phyloP scores from a whole-genome alignment of 2,797 vertebrate genomes.

The Chrosomus eos region DNA sequence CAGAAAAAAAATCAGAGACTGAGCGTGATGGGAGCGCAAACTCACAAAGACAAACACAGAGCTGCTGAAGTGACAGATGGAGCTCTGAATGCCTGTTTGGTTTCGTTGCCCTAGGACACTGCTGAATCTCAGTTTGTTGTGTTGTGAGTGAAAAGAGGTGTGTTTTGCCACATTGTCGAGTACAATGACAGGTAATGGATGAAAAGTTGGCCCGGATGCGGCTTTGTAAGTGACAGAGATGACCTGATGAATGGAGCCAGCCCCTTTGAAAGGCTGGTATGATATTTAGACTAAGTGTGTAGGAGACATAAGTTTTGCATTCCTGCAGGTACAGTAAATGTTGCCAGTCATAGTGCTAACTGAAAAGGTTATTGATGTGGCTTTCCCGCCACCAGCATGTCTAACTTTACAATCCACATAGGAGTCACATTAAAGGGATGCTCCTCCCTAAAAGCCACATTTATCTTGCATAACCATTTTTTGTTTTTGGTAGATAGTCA shows the following conservation, averaged over 20 bases:
- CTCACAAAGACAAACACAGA: conserved; percentile 68
- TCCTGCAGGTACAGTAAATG: conserved; percentile 32
- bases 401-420: conserved; percentile 68
- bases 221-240: conserved; percentile 47
- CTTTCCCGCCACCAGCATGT: conserved; percentile 50
- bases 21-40: conserved; percentile 66
- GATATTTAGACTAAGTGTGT: conserved; percentile 50
- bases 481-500: conserved; percentile 46
- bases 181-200: conserved; percentile 48
- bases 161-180: conserved; percentile 30
- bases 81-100: conserved; percentile 63
- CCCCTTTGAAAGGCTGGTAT: conserved; percentile 50
- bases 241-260: conserved; percentile 59
- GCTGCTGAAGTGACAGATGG: conserved; percentile 62
- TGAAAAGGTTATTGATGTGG: conserved; percentile 71
- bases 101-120: conserved; percentile 66
- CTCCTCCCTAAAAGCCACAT: conserved; percentile 57
- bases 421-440: conserved; percentile 61
- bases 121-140: conserved; percentile 36
- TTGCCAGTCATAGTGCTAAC: conserved; percentile 55
- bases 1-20: conserved; percentile 74
- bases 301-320: conserved; percentile 59
- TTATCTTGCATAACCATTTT: conserved; percentile 53
- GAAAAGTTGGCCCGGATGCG: conserved; percentile 48
- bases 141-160: neutral